A percentile compares a stretch with the other conserved stretches of the same genome.
phyloP scores from a whole-genome alignment of 2,797 vertebrate species.

The Echiichthys vipera region DNA sequence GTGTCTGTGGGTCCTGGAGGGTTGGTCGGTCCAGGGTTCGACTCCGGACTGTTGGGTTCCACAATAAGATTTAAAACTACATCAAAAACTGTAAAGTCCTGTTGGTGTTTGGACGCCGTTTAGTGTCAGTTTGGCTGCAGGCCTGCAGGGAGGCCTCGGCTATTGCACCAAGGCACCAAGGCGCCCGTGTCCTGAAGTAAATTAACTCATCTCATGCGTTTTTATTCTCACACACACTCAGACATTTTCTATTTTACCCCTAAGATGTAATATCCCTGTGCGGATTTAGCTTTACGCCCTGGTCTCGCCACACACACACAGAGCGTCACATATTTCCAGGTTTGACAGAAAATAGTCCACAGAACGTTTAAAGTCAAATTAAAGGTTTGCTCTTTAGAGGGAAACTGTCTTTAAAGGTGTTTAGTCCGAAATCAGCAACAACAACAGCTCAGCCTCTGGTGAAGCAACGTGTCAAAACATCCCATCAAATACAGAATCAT shows the following conservation, averaged over 20 bases:
- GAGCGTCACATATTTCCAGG: background rate
- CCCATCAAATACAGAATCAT: too few relatives aligned
- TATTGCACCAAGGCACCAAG: background rate
- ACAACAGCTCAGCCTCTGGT: too few relatives aligned
- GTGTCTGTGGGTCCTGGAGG: background rate
- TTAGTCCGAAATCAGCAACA: background rate
- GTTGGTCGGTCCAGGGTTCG: conserved; percentile 12
- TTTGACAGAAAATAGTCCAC: background rate
- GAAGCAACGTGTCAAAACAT: too few relatives aligned
- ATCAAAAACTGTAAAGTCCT: background rate
- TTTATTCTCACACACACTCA: background rate
- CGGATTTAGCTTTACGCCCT: background rate
- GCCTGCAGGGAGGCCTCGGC: conserved; percentile 33
- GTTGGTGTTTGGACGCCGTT: background rate
- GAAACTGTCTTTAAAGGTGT: too few relatives aligned
- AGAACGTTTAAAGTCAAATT: background rate
- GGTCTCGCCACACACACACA: background rate
- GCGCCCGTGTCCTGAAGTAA: background rate
- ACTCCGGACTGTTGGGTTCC: conserved; percentile 29
- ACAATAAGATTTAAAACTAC: too few relatives aligned
- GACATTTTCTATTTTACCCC: background rate
- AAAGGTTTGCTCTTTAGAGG: background rate
- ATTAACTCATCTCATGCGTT: background rate
- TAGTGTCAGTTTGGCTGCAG: background rate
- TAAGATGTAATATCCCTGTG: background rate